Conservation (phyloP, 2,888 invertebrate genomes). For the Lasius platythorax region DNA sequence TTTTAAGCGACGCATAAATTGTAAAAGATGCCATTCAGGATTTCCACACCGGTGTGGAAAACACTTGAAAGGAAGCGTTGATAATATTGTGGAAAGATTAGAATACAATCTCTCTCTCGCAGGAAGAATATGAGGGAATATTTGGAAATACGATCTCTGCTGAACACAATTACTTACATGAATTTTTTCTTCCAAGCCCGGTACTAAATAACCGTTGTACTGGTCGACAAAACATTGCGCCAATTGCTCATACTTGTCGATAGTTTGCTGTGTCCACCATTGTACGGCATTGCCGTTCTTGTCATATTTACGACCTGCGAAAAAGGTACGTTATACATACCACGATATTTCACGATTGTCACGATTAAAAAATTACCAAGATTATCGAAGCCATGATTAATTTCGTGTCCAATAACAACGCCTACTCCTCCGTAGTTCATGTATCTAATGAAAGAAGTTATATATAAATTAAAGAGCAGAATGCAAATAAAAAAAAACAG, state of each 20-base stretch:
- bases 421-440: constrained; percentile 15
- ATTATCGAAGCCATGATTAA: constrained; percentile 1
- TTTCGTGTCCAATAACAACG: neutral
- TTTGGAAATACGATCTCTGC: neutral
- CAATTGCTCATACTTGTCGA: neutral
- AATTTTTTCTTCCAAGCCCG: neutral
- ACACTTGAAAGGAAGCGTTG: neutral
- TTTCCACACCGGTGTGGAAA: neutral
- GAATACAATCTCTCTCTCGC: neutral
- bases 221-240: constrained; percentile 8
- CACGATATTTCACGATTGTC: neutral
- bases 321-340: neutral
- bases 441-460: neutral
- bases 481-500: neutral
- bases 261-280: neutral
- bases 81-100: neutral
- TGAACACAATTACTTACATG: neutral
- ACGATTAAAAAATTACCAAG: neutral
- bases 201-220: neutral
- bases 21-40: too few relatives aligned
- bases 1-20: neutral
- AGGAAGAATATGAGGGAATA: neutral
- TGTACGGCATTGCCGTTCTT: neutral
- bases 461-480: neutral
- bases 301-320: constrained; percentile 8